Evolutionary conservation across 2,888 invertebrate species (phyloP).

Genomic region (Neoitamus cyanurus): DNA sequence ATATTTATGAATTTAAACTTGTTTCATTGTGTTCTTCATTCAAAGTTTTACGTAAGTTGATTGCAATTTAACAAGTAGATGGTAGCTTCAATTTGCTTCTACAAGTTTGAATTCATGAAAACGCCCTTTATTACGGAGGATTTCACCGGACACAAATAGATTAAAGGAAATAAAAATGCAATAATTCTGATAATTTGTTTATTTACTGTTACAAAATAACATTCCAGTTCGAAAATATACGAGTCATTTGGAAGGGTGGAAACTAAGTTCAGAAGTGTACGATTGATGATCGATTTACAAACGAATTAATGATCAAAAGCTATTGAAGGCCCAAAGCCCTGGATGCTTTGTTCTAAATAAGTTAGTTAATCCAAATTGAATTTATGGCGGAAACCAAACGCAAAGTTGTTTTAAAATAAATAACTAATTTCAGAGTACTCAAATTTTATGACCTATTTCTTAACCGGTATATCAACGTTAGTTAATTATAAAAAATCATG

Average conservation of each 20-base stretch:
- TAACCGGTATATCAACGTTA: slow-evolving; percentile 41
- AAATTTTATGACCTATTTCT: slow-evolving; percentile 37
- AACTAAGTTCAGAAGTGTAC: neutral
- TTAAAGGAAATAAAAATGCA: neutral
- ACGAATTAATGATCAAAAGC: neutral
- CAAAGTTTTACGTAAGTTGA: no score
- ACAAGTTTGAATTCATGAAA: no score
- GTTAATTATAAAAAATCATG: slow-evolving; percentile 29
- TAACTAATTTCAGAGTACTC: neutral
- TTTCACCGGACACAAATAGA: neutral
- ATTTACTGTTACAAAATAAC: slow-evolving; percentile 41
- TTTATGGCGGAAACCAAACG: neutral
- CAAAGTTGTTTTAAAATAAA: slow-evolving; percentile 5
- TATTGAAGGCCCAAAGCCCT: neutral
- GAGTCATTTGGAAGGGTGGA: neutral
- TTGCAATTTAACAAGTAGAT: no score
- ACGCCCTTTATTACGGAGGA: no score
- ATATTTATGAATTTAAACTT: no score
- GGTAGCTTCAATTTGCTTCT: no score
- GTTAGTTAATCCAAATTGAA: neutral
- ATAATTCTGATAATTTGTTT: neutral
- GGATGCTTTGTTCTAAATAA: neutral
- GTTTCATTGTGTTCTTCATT: no score
- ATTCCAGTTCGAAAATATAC: slow-evolving; percentile 37
- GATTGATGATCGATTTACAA: neutral